A percentile compares a stretch with the other conserved stretches of the same genome.
phyloP scores from a whole-genome alignment of 2,113 vertebrate species.

The Gnathonemus longibarbis region DNA sequence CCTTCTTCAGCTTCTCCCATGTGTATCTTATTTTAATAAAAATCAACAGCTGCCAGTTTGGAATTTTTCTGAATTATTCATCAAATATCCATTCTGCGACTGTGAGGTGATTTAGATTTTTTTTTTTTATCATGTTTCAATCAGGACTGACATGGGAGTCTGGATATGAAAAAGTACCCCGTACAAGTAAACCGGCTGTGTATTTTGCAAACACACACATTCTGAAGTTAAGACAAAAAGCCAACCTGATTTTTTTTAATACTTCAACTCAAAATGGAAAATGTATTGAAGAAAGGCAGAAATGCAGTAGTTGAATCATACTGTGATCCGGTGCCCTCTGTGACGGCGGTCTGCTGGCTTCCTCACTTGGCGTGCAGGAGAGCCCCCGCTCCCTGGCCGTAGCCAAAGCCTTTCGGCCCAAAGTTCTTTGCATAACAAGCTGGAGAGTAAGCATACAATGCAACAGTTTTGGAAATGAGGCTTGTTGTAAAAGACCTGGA shows the following conservation, averaged over 20 bases:
- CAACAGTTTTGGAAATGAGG: not conserved
- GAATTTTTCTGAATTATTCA: not conserved
- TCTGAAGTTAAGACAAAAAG: not conserved
- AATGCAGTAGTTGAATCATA: slow-evolving; percentile 11
- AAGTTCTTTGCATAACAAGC: slow-evolving; percentile 78
- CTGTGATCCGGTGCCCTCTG: not conserved
- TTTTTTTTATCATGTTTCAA: not conserved
- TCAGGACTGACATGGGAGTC: not conserved
- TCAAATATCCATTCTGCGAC: not conserved
- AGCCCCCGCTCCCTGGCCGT: slow-evolving; percentile 69
- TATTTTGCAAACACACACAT: not conserved
- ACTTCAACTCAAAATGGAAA: not conserved
- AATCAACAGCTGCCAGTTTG: not conserved
- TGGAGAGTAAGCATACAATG: slow-evolving; percentile 33
- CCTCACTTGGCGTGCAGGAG: slow-evolving; percentile 69
- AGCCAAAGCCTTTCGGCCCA: slow-evolving; percentile 74
- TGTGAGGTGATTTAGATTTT: not conserved
- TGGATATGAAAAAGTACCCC: not conserved
- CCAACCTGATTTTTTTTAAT: not conserved
- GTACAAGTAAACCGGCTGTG: not conserved
- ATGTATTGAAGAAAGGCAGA: not conserved
- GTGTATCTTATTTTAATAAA: slow-evolving; percentile 11
- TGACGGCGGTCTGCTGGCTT: not conserved
- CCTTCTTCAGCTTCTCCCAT: not conserved
- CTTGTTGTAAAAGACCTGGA: not conserved